These are phyloP conservation scores for Chlorodrepanis virens DNA, from an alignment of 2,113 vertebrate species.

Conservation along the genomic window DNA sequence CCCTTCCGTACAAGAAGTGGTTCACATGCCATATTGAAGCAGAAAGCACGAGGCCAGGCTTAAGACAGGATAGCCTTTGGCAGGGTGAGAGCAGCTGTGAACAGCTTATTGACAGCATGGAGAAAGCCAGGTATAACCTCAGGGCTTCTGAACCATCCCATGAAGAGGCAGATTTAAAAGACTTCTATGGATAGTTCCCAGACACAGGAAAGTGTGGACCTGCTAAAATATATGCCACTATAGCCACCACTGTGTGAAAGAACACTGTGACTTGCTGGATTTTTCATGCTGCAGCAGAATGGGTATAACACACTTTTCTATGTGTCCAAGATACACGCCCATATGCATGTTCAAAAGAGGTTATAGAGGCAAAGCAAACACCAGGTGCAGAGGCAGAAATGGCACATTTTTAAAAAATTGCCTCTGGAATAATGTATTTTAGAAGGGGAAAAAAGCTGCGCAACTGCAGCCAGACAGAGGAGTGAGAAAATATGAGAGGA, in stretches of 20 bases:
- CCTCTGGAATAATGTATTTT: not conserved
- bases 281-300: not conserved
- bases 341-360: not conserved
- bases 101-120: not conserved
- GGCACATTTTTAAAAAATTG: not conserved
- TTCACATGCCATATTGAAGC: not conserved
- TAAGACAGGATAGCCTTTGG: not conserved
- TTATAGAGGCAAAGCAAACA: not conserved
- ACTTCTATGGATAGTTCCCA: not conserved
- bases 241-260: not conserved
- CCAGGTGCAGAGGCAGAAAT: not conserved
- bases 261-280: not conserved
- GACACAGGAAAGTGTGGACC: not conserved
- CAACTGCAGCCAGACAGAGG: not conserved
- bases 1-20: not conserved
- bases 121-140: not conserved
- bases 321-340: not conserved
- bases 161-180: not conserved
- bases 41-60: not conserved
- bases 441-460: fast-evolving
- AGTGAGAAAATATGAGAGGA: not conserved
- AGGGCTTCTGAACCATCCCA: not conserved
- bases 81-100: not conserved
- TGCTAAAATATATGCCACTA: not conserved
- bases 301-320: fast-evolving